These are phyloP conservation scores for Capitulum mitella DNA, from an alignment of 2,888 invertebrate species.

Conservation along the genomic window DNA sequence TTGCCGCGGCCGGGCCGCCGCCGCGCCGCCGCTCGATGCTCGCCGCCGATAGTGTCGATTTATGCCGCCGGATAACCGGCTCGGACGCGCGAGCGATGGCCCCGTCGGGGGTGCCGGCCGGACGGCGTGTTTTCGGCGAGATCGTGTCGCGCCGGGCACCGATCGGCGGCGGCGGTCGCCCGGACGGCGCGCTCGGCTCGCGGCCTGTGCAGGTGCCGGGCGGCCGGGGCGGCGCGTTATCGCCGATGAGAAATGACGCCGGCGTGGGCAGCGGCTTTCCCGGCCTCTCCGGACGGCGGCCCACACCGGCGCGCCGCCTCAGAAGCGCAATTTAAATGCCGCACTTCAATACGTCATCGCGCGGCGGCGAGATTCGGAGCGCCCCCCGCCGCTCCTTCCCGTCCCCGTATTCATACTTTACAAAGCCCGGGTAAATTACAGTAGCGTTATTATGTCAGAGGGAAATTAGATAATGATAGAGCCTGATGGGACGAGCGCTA, in stretches of 20 bases:
- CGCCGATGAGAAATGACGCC: neutral
- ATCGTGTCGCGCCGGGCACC: no score
- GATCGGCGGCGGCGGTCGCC: neutral
- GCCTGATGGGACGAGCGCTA: neutral
- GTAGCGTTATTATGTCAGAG: constrained; percentile 15
- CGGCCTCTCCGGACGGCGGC: neutral
- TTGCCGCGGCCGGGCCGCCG: no score
- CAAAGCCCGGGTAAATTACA: neutral
- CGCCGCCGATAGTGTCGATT: neutral
- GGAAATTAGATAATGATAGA: constrained; percentile 21
- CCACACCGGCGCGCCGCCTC: neutral
- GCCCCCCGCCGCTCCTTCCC: neutral
- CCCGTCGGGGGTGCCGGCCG: neutral
- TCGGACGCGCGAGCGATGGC: neutral
- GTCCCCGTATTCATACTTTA: neutral
- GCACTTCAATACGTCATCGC: neutral
- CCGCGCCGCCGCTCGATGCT: neutral
- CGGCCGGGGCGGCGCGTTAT: no score
- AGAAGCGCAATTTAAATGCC: constrained; percentile 8
- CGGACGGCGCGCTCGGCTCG: neutral
- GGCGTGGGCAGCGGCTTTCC: neutral
- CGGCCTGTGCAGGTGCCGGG: no score
- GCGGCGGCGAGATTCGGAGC: neutral
- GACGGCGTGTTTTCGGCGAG: neutral
- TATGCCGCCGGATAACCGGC: neutral